phyloP scores from a whole-genome alignment of 2,888 invertebrate genomes.

The Parochlus steinenii region DNA sequence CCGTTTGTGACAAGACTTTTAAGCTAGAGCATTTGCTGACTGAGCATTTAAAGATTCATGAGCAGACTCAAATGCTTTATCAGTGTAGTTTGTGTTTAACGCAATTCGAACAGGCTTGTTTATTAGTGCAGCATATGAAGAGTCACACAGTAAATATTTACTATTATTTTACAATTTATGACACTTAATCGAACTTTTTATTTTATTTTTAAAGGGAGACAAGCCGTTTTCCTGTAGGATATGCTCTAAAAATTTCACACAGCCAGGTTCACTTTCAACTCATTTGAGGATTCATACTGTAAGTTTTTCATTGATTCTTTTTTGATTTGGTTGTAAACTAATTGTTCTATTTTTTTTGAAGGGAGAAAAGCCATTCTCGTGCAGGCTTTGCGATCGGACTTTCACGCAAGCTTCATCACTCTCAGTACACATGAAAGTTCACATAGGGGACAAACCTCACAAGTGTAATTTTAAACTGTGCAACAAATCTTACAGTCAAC shows the following conservation, averaged over 20 bases:
- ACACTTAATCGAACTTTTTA: neutral
- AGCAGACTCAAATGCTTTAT: constrained; percentile 25
- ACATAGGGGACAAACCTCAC: constrained; percentile 25
- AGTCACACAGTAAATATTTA: constrained; percentile 23
- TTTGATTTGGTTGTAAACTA: neutral
- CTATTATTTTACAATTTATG: constrained; percentile 3
- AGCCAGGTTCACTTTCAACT: constrained; percentile 29
- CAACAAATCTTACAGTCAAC: constrained; percentile 27
- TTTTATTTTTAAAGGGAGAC: constrained; percentile 18
- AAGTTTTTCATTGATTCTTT: neutral
- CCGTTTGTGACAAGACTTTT: constrained; percentile 27
- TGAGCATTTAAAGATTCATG: constrained; percentile 30
- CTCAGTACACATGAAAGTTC: constrained; percentile 30
- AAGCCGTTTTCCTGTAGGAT: constrained; percentile 29
- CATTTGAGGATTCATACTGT: constrained; percentile 31
- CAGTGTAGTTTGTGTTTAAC: constrained; percentile 28
- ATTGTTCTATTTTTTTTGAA: constrained; percentile 1
- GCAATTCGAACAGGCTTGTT: constrained; percentile 27
- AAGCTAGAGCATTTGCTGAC: constrained; percentile 28
- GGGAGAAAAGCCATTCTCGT: constrained; percentile 28
- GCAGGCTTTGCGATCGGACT: constrained; percentile 28
- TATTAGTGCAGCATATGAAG: constrained; percentile 31
- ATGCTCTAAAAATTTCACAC: constrained; percentile 28
- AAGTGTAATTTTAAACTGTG: constrained; percentile 23
- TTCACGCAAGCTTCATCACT: constrained; percentile 30